These are phyloP conservation scores for Eutrigla gurnardus DNA, from an alignment of 2,797 vertebrate genomes.

Conservation along the genomic window DNA sequence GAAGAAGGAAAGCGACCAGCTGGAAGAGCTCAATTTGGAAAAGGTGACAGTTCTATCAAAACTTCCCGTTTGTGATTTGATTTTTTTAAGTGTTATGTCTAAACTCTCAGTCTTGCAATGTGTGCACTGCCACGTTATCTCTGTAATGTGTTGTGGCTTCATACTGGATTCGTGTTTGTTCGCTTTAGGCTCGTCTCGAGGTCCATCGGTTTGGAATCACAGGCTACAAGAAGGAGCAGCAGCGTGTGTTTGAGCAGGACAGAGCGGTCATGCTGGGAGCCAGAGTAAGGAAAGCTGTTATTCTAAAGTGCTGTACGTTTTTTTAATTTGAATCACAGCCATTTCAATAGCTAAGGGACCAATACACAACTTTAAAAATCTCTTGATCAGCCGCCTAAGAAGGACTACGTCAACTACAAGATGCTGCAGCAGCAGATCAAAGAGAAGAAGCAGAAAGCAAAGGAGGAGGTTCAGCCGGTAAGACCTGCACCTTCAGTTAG, in stretches of 20 bases:
- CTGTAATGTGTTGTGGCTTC: not conserved
- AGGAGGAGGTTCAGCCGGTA: slow-evolving; percentile 84
- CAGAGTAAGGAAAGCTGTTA: slow-evolving; percentile 78
- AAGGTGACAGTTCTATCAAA: slow-evolving; percentile 82
- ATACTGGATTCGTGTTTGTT: not conserved
- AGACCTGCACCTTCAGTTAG: slow-evolving; percentile 42
- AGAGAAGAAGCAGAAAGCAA: slow-evolving; percentile 83
- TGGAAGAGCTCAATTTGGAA: slow-evolving; percentile 88
- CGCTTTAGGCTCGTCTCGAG: slow-evolving; percentile 90
- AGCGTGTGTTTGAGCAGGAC: slow-evolving; percentile 91
- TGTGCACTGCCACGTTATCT: not conserved
- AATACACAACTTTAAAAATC: not conserved
- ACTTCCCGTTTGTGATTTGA: not conserved
- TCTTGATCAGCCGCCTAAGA: slow-evolving; percentile 89
- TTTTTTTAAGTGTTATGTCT: not conserved
- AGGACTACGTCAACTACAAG: slow-evolving; percentile 91
- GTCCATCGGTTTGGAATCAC: slow-evolving; percentile 96
- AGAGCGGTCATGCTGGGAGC: slow-evolving; percentile 96
- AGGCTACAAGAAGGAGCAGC: slow-evolving; percentile 93
- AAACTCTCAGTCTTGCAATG: not conserved
- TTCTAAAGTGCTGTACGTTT: not conserved
- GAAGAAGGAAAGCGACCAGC: slow-evolving; percentile 52
- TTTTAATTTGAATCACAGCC: not conserved
- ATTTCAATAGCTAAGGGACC: not conserved
- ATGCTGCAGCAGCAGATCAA: slow-evolving; percentile 88